phyloP scores from a whole-genome alignment of 2,888 invertebrate genomes.

The Standfussiana lucernea region DNA sequence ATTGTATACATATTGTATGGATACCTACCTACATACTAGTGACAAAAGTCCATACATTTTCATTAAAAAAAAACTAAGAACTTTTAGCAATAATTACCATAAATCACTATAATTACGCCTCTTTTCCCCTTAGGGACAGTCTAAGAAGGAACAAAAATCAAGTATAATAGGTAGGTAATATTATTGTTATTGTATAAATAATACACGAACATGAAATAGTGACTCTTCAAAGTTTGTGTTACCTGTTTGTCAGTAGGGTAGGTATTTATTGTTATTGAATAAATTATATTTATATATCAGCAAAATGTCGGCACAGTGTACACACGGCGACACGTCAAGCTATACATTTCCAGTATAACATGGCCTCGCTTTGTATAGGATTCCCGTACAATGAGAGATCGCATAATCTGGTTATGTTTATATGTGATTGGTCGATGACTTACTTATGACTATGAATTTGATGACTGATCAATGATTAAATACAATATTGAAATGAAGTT shows the following conservation, averaged over 20 bases:
- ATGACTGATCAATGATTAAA: background rate
- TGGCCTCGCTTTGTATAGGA: no score
- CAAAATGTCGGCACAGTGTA: background rate
- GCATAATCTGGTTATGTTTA: no score
- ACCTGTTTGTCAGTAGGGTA: background rate
- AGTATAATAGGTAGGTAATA: no score
- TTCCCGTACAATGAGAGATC: no score
- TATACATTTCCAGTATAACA: no score
- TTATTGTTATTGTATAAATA: background rate
- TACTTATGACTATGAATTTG: background rate
- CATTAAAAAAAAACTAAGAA: background rate
- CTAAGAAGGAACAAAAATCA: background rate
- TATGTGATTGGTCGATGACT: no score
- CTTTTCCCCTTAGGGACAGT: background rate
- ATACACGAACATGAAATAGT: background rate
- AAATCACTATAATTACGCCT: background rate
- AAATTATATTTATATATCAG: background rate
- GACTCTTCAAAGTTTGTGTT: background rate
- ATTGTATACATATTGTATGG: no score
- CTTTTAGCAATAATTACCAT: no score
- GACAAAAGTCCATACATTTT: background rate
- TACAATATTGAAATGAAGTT: background rate
- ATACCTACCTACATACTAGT: background rate
- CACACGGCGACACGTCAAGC: no score
- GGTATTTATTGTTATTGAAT: background rate